Percentiles rank a stretch among this genome's conserved stretches.
These are phyloP conservation scores for Polydesmus complanatus DNA, from an alignment of 2,888 invertebrate species.

Conservation along the genomic window DNA sequence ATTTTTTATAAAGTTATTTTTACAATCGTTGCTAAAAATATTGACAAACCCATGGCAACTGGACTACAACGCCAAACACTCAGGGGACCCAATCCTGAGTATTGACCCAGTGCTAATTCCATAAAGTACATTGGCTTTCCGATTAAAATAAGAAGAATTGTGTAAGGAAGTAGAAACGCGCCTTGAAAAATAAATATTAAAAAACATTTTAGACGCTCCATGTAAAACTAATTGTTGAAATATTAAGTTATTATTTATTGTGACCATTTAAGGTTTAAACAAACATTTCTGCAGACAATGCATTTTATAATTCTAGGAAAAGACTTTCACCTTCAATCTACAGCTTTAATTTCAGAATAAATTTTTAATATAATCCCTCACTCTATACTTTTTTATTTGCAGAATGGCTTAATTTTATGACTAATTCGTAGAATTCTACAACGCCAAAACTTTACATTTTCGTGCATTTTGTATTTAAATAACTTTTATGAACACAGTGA, in stretches of 20 bases:
- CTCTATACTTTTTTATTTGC: background rate
- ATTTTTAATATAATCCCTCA: background rate
- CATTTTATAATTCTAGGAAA: too few relatives aligned
- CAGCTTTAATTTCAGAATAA: too few relatives aligned
- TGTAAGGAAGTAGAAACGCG: constrained; percentile 17
- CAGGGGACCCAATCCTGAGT: constrained; percentile 15
- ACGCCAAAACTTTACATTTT: too few relatives aligned
- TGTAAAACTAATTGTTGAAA: background rate
- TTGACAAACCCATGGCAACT: constrained; percentile 13
- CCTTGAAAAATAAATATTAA: constrained; percentile 3
- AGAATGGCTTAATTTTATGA: background rate
- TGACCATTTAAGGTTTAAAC: background rate
- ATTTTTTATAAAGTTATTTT: background rate
- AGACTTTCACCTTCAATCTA: too few relatives aligned
- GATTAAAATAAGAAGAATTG: constrained; percentile 15
- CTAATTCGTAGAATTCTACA: too few relatives aligned
- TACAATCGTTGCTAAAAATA: background rate
- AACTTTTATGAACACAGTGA: too few relatives aligned
- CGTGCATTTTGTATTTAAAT: too few relatives aligned
- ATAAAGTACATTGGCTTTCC: constrained; percentile 18
- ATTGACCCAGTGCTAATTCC: constrained; percentile 18
- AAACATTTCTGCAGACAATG: background rate
- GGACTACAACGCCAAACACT: constrained; percentile 18
- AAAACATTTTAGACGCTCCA: background rate
- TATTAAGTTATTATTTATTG: background rate